Evolutionary conservation across 2,113 vertebrate species (phyloP).

Genomic region (Herpetotheres cachinnans): DNA sequence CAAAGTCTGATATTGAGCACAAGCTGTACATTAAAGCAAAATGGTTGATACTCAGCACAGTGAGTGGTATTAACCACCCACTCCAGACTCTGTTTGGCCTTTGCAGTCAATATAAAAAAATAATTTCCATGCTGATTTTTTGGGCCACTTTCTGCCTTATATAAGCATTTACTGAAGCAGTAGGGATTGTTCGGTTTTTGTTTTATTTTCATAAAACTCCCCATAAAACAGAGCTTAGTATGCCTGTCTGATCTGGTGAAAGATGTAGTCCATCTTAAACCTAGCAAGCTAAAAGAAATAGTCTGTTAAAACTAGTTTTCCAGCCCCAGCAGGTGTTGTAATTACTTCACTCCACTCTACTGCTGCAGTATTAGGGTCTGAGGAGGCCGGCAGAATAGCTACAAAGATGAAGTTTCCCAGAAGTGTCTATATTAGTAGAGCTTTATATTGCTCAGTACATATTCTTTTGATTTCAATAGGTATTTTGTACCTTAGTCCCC

Average conservation of each 20-base stretch:
- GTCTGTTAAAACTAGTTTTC: conserved; percentile 1
- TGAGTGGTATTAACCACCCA: not conserved
- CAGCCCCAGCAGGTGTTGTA: not conserved
- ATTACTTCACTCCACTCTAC: not conserved
- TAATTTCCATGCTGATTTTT: not conserved
- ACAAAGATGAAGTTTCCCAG: not conserved
- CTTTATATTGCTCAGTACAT: not conserved
- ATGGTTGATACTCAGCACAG: not conserved
- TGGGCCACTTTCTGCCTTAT: not conserved
- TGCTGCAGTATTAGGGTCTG: not conserved
- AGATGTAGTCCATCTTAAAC: not conserved
- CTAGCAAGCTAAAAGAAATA: not conserved
- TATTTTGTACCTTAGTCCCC: not conserved
- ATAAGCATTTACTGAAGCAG: not conserved
- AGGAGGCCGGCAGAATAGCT: not conserved
- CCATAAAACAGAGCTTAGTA: not conserved
- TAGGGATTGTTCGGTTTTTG: not conserved
- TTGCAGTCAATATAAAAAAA: not conserved
- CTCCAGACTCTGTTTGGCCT: not conserved
- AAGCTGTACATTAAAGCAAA: not conserved
- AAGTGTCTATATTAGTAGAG: not conserved
- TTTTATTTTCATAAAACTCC: not conserved
- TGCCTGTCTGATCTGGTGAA: not conserved
- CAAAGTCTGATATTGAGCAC: not conserved
- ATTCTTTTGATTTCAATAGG: not conserved